Conservation (phyloP, 2,888 invertebrate species). For the Linyphia triangularis region DNA sequence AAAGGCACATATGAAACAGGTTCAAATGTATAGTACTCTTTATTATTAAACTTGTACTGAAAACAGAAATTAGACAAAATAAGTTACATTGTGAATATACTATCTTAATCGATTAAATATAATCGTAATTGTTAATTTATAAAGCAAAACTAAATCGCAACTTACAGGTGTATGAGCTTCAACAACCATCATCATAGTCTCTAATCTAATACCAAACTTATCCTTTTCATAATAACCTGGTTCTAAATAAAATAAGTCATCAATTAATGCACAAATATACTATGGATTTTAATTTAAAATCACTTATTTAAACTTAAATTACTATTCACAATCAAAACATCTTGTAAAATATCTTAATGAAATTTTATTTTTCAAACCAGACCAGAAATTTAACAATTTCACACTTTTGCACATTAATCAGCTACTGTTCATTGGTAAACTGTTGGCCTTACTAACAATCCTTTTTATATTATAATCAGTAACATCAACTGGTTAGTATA, state of each 20-base stretch:
- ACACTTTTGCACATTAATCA: no score
- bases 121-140: neutral
- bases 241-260: constrained; percentile 49
- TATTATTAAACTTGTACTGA: constrained; percentile 65
- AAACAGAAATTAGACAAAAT: constrained; percentile 14
- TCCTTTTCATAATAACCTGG: constrained; percentile 74
- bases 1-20: constrained; percentile 73
- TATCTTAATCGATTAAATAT: neutral
- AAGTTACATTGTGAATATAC: neutral
- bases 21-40: constrained; percentile 66
- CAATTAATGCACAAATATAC: neutral
- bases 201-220: constrained; percentile 74
- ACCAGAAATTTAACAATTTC: no score
- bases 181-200: constrained; percentile 72
- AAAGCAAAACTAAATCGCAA: neutral
- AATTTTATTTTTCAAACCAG: no score
- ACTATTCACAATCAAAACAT: no score
- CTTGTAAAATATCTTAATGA: no score
- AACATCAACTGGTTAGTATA: no score
- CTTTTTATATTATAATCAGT: no score
- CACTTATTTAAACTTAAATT: no score
- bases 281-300: no score
- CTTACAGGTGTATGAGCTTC: constrained; percentile 70
- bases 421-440: no score
- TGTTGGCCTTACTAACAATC: no score